Evolutionary conservation across 2,888 invertebrate genomes (phyloP).

Genomic region (Osedax fenrisi): DNA sequence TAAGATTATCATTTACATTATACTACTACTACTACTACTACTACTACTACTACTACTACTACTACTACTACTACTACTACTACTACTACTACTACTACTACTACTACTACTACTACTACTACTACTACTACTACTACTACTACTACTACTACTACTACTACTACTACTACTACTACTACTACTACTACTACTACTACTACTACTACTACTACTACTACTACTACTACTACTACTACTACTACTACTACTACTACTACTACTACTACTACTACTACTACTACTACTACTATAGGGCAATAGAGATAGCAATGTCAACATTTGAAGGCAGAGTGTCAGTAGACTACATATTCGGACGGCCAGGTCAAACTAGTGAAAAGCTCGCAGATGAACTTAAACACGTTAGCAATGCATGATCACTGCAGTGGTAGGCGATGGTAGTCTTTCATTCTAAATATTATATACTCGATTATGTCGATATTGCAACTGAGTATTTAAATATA

Average conservation of each 20-base stretch:
- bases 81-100: neutral
- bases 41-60: neutral
- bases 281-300: too few relatives aligned
- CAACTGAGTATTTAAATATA: too few relatives aligned
- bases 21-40: too few relatives aligned
- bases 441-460: too few relatives aligned
- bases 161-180: neutral
- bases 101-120: neutral
- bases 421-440: too few relatives aligned
- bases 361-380: conserved; percentile 43
- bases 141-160: neutral
- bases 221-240: conserved; percentile 2
- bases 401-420: too few relatives aligned
- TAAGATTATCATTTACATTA: too few relatives aligned
- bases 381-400: conserved; percentile 40
- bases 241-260: conserved; percentile 2
- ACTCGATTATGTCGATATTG: too few relatives aligned
- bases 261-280: conserved; percentile 2
- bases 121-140: neutral
- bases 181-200: neutral
- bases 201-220: neutral
- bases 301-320: too few relatives aligned
- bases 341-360: conserved; percentile 48
- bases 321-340: conserved; percentile 45
- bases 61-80: neutral